Evolutionary conservation across 2,888 invertebrate genomes (phyloP).

Genomic region (Cylloceria caligata): DNA sequence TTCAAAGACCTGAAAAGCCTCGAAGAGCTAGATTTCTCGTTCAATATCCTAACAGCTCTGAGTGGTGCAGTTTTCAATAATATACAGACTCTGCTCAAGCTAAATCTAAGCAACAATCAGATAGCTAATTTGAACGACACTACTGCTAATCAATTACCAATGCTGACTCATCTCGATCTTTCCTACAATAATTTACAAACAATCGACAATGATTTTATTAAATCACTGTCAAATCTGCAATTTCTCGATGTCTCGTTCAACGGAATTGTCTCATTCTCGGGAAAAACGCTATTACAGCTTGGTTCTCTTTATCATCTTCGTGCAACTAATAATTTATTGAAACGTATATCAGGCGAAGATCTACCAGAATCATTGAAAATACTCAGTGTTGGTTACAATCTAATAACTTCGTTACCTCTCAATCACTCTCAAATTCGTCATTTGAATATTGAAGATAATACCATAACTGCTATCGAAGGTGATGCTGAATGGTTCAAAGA

Average conservation of each 20-base stretch:
- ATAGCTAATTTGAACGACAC: conserved; percentile 81
- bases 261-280: conserved; percentile 66
- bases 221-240: conserved; percentile 84
- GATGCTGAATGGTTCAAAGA: conserved; percentile 59
- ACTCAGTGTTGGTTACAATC: conserved; percentile 75
- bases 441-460: conserved; percentile 75
- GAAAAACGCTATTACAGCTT: conserved; percentile 27
- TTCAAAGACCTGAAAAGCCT: conserved; percentile 81
- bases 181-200: conserved; percentile 83
- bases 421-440: conserved; percentile 67
- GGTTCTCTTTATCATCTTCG: conserved; percentile 40
- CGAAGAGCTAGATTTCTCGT: conserved; percentile 85
- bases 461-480: conserved; percentile 68
- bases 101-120: conserved; percentile 86
- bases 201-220: conserved; percentile 83
- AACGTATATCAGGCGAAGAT: conserved; percentile 67
- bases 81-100: conserved; percentile 83
- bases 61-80: conserved; percentile 84
- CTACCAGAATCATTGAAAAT: conserved; percentile 73
- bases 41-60: conserved; percentile 84
- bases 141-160: conserved; percentile 75
- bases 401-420: conserved; percentile 67
- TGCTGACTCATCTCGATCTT: conserved; percentile 75
- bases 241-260: conserved; percentile 79
- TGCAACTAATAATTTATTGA: conserved; percentile 71